These are phyloP conservation scores for Siphamia tubifer DNA, from an alignment of 2,113 vertebrate species.

Conservation along the genomic window DNA sequence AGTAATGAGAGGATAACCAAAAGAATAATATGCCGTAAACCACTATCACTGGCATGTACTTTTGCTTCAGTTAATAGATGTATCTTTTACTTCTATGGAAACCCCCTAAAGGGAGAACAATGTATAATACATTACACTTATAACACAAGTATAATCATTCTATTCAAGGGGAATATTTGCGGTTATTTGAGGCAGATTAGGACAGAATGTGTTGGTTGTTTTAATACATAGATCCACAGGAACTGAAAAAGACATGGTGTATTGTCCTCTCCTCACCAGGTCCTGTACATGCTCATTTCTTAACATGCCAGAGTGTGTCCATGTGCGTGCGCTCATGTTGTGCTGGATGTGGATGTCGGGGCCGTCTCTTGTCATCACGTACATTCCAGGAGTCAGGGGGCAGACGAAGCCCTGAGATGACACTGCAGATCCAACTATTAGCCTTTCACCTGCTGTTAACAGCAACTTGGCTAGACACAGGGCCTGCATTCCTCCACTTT, in stretches of 20 bases:
- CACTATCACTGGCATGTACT: conserved; percentile 69
- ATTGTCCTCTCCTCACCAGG: conserved; percentile 36
- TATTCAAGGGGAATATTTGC: conserved; percentile 50
- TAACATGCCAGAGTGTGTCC: conserved; percentile 15
- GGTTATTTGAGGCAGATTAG: conserved; percentile 39
- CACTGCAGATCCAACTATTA: conserved; percentile 91
- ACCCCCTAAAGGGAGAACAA: conserved; percentile 60
- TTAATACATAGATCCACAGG: conserved; percentile 19
- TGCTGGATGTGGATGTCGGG: conserved; percentile 42
- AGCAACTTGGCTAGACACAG: conserved; percentile 89
- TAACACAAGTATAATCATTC: conserved; percentile 38
- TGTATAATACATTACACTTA: conserved; percentile 36
- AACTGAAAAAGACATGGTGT: conserved; percentile 40
- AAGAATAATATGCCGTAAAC: conserved; percentile 43
- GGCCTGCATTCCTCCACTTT: conserved; percentile 84
- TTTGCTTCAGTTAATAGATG: conserved; percentile 71
- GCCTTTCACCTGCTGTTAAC: conserved; percentile 91
- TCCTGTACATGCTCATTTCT: conserved; percentile 27
- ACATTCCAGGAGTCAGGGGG: conserved; percentile 93
- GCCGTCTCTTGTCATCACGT: conserved; percentile 90
- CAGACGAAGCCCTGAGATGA: conserved; percentile 87
- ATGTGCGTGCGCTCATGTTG: conserved; percentile 24
- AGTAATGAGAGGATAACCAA: conserved; percentile 52
- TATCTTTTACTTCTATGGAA: conserved; percentile 59
- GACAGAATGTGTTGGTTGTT: conserved; percentile 35